Evolutionary conservation across 2,113 vertebrate species (phyloP).

Genomic region (Falcunculus frontatus): DNA sequence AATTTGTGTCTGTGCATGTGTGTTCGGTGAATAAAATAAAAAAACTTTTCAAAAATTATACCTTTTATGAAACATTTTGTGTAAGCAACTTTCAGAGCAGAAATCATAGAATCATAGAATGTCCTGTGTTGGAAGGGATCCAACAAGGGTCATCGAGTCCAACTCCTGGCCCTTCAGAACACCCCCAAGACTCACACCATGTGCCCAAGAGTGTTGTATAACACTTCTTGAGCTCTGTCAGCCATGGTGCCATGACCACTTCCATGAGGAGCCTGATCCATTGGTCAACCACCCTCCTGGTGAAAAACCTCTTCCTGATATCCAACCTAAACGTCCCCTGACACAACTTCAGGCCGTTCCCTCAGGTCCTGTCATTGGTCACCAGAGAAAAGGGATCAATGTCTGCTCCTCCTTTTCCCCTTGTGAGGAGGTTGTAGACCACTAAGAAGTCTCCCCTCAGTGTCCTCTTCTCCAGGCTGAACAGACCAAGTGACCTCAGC

Average conservation of each 20-base stretch:
- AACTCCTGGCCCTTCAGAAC: background rate
- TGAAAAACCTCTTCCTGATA: background rate
- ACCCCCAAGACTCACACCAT: background rate
- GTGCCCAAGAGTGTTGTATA: background rate
- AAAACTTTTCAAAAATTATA: background rate
- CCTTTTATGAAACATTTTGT: background rate
- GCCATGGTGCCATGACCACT: too few relatives aligned
- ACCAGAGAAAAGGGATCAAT: background rate
- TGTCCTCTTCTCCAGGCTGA: background rate
- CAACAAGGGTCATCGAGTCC: background rate
- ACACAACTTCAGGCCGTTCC: background rate
- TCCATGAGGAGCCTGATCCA: background rate
- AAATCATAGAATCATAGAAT: background rate
- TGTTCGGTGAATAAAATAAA: background rate
- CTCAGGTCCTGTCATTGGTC: background rate
- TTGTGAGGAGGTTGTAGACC: background rate
- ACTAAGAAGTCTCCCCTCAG: background rate
- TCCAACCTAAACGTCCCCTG: background rate
- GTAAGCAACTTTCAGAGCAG: background rate
- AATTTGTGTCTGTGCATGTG: background rate
- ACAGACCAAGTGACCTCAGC: background rate
- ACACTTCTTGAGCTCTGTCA: background rate
- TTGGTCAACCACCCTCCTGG: background rate
- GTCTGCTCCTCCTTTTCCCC: background rate
- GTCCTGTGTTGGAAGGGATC: background rate